Base-by-base conservation (phyloP, 1,140 invertebrate species). In the Listronotus bonariensis region DNA sequence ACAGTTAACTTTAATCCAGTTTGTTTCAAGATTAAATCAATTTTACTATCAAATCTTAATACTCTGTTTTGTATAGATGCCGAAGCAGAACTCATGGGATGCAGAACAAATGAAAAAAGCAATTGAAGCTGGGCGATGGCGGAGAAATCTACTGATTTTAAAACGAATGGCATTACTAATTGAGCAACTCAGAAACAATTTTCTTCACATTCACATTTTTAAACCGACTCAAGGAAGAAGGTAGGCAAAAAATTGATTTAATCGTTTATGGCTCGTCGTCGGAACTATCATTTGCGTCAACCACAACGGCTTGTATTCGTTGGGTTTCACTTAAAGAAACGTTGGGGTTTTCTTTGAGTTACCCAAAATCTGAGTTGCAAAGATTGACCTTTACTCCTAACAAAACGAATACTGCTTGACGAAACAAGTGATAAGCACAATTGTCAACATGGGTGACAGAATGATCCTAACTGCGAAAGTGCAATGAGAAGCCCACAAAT, bases 401-500 rank as follows among this genome's bases (percentile, higher is more conserved):
- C 36, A 71, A 60, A 65, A 71, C 73, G 18, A 74, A 62, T 56
- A 66, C 60, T 54, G 38, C n/a, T 43, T 12, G 65, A 62, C 26
- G 52, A 61, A 43, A 62, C 52, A 1, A 42, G 42, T 3, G n/a
- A 46, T 69, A 10, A 60, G 69, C 12, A 67, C 73, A 9, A 76
- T 77, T n/a, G n/a, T 10, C 73, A 75, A 58, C 77, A 80, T 18
- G 80, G 78, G 67, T n/a, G 76, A 77, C 20, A 41, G 61, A 42
- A 81, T 79, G 65, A 72, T 85, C 57, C 62, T 83, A 14, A 73
- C 77, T 46, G 31, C 34, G 14, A 80, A 76, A 70, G 74, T 76
- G 15, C 57, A 68, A 32, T 77, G 79, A 60, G 77, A 83, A 71
- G 74, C 83, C 34, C 80, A 76, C 15, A 68, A 74, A 54, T 34